Base-by-base conservation (phyloP, 2,797 vertebrate genomes). In the Oreonectes daqikongensis region DNA sequence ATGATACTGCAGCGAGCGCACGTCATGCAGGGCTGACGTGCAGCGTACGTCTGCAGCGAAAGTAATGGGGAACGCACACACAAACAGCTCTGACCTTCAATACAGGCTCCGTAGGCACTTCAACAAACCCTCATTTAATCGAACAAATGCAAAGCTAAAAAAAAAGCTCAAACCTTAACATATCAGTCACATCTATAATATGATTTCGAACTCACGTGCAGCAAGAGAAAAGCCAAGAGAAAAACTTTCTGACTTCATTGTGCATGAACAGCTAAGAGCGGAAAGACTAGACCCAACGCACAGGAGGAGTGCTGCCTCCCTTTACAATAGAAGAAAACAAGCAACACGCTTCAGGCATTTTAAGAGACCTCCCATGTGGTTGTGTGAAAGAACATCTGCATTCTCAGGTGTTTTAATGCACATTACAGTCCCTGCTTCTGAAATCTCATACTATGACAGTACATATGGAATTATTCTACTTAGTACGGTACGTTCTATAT, bases 41-140 rank as follows among this genome's bases (percentile, higher is more conserved):
- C 64, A 32, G 28, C 2, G 42, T 68, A 52, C 24, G 60, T 26
- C 73, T 73, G 73, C 79, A 71, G 73, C 22, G 26, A 79, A 44
- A 64, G 22, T 68, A 63, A 42, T 64, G 48, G 46, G 46, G 46
- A 20, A 35, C 38, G 4, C 15, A 30, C 77, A 63, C 59, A 72
- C 64, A 44, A 22, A 66, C 18, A 30, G 61, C 63, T 64, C 67
- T 81, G 80, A 81, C 80, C 77, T 84, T 82, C 77, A 75, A 20
- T n/a, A 59, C 67, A 71, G 28, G 46, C 38, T n/a, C 10, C 40
- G 18, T 64, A 66, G 61, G 24, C 24, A 24, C 44, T 2, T 46
- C 28, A 65, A 67, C 42, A 75, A 71, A 35, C 70, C 40, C n/a
- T 28, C 40, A 46, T 26, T 24, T 24, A 28, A 32, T 4, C 28